These are phyloP conservation scores for Clangula hyemalis DNA, from an alignment of 2,797 vertebrate genomes.

Conservation along the genomic window DNA sequence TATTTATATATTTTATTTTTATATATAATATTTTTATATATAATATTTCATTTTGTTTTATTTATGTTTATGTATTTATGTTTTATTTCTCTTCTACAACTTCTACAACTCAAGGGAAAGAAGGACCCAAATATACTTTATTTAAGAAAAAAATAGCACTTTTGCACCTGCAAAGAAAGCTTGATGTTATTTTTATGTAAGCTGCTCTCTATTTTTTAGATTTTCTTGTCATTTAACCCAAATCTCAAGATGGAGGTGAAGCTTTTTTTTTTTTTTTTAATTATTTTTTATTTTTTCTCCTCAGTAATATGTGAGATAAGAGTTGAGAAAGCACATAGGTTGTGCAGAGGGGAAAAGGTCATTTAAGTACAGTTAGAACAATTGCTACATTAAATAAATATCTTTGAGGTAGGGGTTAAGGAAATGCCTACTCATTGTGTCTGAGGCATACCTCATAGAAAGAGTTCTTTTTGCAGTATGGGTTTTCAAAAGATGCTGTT, in stretches of 20 bases:
- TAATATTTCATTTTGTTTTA: too few species aligned
- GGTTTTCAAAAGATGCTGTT: not conserved
- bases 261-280: not conserved
- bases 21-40: too few species aligned
- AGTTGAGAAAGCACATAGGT: not conserved
- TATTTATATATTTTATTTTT: not conserved
- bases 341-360: not conserved
- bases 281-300: not conserved
- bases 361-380: slow-evolving; percentile 33
- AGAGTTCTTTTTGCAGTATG: not conserved
- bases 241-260: not conserved
- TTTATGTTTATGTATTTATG: not conserved
- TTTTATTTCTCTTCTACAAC: not conserved
- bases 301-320: not conserved
- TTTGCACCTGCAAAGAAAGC: not conserved
- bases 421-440: not conserved
- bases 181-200: not conserved
- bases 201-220: not conserved
- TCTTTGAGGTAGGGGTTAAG: not conserved
- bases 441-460: not conserved
- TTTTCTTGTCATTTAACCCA: not conserved
- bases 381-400: not conserved
- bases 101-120: not conserved
- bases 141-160: not conserved
- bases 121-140: not conserved